Base-by-base conservation (phyloP, 2,113 vertebrate genomes). In the Pyrgilauda ruficollis region DNA sequence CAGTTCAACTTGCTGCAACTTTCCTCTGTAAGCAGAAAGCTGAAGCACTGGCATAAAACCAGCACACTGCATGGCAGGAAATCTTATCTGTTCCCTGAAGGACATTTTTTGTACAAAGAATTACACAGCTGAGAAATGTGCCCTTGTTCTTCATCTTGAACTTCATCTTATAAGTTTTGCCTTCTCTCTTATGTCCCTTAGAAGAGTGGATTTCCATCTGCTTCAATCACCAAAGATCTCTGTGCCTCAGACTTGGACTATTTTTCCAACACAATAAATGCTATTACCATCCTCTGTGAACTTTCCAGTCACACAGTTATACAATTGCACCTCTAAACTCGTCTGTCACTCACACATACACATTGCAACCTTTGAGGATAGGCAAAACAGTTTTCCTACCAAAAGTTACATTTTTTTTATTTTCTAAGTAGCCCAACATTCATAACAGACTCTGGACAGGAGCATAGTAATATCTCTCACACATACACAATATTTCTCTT, bases 41-140 rank as follows among this genome's bases (percentile, higher is more conserved):
- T 78, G 59, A 76, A 84, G 23, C 18, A 58, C 12, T 11, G 30
- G 24, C 75, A 59, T 17, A 43, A 23, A 58, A 59, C 55, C 86
- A 79, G 63, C 49, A 61, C 0, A 0, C 20, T 21, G 35, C n/a
- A 39, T 0, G 0, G 27, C 39, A 28, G 59, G 19, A 69, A 33
- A 67, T 24, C 15, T 47, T 50, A 14, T 41, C 62, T 82, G 30
- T 35, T 39, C 17, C 49, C 67, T 46, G 41, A 78, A 77, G 26
- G 27, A 20, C 66, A 50, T 37, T 27, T 83, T 46, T 52, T 56
- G 33, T 41, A 63, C 61, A 19, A n/a, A 47, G 11, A 61, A 23
- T 33, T 7, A 35, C 50, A 37, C 30, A 10, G 33, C 16, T 28
- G 33, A 70, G 61, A 74, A 89, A 63, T 3, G 2, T 4, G 18